These are phyloP conservation scores for Trinectes maculatus DNA, from an alignment of 2,113 vertebrate species.

Conservation along the genomic window DNA sequence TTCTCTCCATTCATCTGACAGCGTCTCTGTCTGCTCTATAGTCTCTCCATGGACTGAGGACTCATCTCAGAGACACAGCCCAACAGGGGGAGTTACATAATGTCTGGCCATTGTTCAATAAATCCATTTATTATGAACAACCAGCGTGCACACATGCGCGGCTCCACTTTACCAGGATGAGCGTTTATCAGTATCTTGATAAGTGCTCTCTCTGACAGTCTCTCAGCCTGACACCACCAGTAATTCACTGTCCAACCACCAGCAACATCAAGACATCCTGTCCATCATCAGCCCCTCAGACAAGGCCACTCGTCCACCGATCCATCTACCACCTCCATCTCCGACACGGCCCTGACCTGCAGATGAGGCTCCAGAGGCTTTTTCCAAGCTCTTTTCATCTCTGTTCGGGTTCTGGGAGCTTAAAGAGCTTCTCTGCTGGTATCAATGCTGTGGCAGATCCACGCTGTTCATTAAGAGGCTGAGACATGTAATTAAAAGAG, in stretches of 20 bases:
- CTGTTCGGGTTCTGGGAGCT: neutral
- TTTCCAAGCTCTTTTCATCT: no score
- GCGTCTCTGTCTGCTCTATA: no score
- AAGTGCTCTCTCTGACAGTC: neutral
- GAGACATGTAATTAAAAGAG: slow-evolving; percentile 34
- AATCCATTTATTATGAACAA: slow-evolving; percentile 12
- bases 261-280: slow-evolving; percentile 21
- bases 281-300: slow-evolving; percentile 20
- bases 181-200: no score
- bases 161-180: slow-evolving; percentile 4
- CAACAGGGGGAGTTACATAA: slow-evolving; percentile 15
- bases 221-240: neutral
- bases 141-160: neutral
- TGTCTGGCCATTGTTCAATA: slow-evolving; percentile 25
- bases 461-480: slow-evolving; percentile 35
- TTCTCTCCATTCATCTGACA: no score
- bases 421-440: slow-evolving; percentile 5
- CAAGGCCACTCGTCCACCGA: slow-evolving; percentile 7
- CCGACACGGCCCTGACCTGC: slow-evolving; percentile 33
- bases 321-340: slow-evolving; percentile 16
- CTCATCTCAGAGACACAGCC: no score
- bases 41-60: no score
- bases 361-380: slow-evolving; percentile 7
- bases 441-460: neutral
- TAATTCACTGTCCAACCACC: slow-evolving; percentile 1